Conservation (phyloP, 2,797 vertebrate genomes). For the Zalophus californianus region DNA sequence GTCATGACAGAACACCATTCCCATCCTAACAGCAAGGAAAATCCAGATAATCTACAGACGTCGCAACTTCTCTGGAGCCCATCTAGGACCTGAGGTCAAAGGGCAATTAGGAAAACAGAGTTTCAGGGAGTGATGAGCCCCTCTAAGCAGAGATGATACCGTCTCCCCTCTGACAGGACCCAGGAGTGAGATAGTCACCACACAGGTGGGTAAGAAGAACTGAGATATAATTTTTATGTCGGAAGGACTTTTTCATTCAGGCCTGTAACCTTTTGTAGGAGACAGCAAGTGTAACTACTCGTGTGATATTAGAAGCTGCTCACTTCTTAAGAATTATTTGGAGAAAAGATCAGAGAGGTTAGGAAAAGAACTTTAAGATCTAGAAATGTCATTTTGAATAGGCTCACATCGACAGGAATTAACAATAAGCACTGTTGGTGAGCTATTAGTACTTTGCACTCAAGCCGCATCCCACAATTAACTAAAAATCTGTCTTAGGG, state of each 20-base stretch:
- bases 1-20: not conserved
- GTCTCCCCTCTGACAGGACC: not conserved
- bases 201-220: not conserved
- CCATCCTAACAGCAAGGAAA: not conserved
- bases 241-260: no score
- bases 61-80: not conserved
- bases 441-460: fast-evolving
- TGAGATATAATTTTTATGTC: not conserved
- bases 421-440: fast-evolving
- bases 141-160: not conserved
- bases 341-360: not conserved
- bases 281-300: no score
- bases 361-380: not conserved
- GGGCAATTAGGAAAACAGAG: not conserved
- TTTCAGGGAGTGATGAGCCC: not conserved
- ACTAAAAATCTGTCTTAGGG: not conserved
- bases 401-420: fast-evolving
- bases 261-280: no score
- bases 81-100: not conserved
- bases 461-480: not conserved
- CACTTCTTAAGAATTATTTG: not conserved
- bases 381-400: not conserved
- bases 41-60: not conserved
- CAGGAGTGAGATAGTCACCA: not conserved
- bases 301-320: not conserved